phyloP scores from a whole-genome alignment of 1,140 invertebrate genomes.

The Phymorhynchus buccinoides region DNA sequence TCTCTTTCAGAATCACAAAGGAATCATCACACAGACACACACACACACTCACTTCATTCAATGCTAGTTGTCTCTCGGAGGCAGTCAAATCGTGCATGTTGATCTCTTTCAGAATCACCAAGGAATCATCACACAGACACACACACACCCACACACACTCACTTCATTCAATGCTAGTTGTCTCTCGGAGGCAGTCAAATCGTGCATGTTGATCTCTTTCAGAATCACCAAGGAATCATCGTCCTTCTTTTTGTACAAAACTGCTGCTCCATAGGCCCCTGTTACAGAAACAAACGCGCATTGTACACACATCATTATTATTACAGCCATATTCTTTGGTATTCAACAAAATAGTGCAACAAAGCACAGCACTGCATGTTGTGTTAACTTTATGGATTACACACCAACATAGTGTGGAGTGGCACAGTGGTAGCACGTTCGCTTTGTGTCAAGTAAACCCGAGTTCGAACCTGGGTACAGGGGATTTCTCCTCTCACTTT shows the following conservation, averaged over 20 bases:
- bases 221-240: conserved; percentile 82
- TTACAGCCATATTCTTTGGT: no score
- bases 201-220: conserved; percentile 84
- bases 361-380: no score
- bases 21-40: background rate
- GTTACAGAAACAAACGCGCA: no score
- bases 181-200: conserved; percentile 80
- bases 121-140: no score
- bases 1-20: background rate
- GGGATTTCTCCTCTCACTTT: no score
- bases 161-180: conserved; percentile 85
- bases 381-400: no score
- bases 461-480: no score
- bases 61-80: conserved; percentile 80
- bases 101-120: conserved; percentile 86
- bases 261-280: conserved; percentile 85
- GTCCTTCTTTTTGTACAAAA: conserved; percentile 80
- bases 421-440: no score
- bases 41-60: conserved; percentile 76
- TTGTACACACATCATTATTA: no score
- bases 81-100: conserved; percentile 82
- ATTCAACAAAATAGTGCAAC: no score
- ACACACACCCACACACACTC: conserved; percentile 36
- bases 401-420: no score
- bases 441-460: no score